These are phyloP conservation scores for Acrossocheilus fasciatus DNA, from an alignment of 2,797 vertebrate species.

Conservation along the genomic window DNA sequence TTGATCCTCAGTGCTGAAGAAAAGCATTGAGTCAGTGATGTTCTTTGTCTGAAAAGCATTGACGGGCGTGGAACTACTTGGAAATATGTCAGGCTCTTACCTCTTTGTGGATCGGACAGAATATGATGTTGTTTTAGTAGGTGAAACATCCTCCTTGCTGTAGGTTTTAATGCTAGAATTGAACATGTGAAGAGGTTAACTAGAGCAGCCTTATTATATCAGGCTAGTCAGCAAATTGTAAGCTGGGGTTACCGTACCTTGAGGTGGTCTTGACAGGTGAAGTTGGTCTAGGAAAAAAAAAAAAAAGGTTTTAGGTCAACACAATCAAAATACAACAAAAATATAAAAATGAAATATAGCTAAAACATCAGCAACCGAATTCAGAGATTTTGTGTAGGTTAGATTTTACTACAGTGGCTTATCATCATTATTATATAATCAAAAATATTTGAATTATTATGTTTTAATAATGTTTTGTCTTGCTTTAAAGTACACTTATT, in stretches of 20 bases:
- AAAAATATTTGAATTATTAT: too few relatives aligned
- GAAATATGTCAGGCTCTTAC: slow-evolving; percentile 58
- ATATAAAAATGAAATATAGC: not conserved
- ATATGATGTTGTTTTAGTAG: slow-evolving; percentile 65
- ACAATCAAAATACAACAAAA: not conserved
- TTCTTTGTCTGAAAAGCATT: not conserved
- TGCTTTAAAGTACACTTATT: not conserved
- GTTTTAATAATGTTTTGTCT: not conserved
- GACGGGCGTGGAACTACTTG: not conserved
- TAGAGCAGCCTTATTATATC: slow-evolving; percentile 10
- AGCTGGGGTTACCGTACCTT: slow-evolving; percentile 66
- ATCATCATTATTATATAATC: too few relatives aligned
- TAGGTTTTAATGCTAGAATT: slow-evolving; percentile 64
- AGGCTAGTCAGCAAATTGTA: slow-evolving; percentile 54
- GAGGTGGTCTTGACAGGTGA: slow-evolving; percentile 57
- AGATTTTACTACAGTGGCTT: not conserved
- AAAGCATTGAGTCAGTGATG: slow-evolving; percentile 32
- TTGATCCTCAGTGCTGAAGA: slow-evolving; percentile 61
- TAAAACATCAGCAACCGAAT: not conserved
- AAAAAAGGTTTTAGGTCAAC: not conserved
- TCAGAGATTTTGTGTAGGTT: not conserved
- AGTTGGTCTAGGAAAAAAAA: slow-evolving; percentile 35
- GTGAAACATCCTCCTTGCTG: slow-evolving; percentile 61
- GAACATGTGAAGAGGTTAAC: not conserved
- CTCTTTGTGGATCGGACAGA: slow-evolving; percentile 63